Conservation (phyloP, 23 tunicate species). For the Ciona savignyi region DNA sequence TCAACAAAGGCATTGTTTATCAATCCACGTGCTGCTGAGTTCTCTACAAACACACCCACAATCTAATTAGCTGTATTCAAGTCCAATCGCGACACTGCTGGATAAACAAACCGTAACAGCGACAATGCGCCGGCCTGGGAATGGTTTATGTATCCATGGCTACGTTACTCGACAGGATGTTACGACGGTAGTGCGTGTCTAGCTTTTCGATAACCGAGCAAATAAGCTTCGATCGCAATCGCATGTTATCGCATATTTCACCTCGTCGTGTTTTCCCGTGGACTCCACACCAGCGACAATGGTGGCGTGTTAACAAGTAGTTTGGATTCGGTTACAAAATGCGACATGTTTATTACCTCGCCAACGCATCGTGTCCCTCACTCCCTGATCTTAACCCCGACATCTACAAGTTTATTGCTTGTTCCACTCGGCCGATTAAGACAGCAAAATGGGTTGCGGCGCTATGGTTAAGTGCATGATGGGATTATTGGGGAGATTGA, state of each 20-base stretch:
- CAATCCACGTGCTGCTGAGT: background rate
- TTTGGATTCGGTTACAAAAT: background rate
- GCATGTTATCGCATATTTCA: background rate
- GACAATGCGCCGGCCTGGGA: background rate
- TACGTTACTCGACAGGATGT: background rate
- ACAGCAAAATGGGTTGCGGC: background rate
- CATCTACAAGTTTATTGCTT: no score
- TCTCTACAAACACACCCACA: background rate
- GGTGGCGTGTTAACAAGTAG: background rate
- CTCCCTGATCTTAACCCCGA: no score
- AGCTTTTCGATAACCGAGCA: background rate
- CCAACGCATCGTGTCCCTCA: no score
- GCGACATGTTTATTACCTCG: background rate
- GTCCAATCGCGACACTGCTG: constrained; percentile 1
- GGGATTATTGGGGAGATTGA: background rate
- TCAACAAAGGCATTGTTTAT: background rate
- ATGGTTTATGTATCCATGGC: background rate
- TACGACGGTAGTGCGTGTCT: background rate
- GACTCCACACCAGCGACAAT: background rate
- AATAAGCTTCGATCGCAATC: background rate
- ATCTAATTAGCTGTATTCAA: background rate
- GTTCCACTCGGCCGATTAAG: no score
- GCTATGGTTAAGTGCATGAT: background rate
- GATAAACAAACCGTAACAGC: background rate
- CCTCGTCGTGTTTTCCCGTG: background rate